A percentile compares a stretch with the other conserved stretches of the same genome.
Conservation (phyloP, 2,888 invertebrate species). For the Acleris literana region DNA sequence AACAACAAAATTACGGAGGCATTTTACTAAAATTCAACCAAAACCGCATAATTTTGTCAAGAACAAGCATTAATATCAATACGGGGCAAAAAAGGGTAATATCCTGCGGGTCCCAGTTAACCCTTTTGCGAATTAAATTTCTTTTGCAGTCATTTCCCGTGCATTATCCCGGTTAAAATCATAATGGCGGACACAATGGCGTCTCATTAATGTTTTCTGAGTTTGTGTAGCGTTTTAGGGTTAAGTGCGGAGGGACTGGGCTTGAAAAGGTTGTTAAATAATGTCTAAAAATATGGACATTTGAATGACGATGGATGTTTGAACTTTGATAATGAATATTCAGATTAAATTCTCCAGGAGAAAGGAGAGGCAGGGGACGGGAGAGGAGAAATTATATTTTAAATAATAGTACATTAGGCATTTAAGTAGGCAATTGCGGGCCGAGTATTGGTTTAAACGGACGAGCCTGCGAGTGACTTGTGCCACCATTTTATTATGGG, state of each 20-base stretch:
- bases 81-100: constrained; percentile 80
- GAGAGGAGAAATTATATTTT: too few relatives aligned
- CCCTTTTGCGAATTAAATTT: constrained; percentile 84
- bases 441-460: too few relatives aligned
- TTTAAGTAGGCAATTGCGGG: too few relatives aligned
- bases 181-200: constrained; percentile 78
- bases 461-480: too few relatives aligned
- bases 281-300: constrained; percentile 2
- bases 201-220: constrained; percentile 79
- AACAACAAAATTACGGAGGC: constrained; percentile 14
- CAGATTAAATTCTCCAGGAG: too few relatives aligned
- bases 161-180: constrained; percentile 82
- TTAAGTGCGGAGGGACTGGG: constrained; percentile 46
- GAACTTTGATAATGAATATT: too few relatives aligned
- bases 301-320: too few relatives aligned
- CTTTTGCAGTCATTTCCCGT: constrained; percentile 84
- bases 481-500: too few relatives aligned
- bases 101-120: constrained; percentile 74
- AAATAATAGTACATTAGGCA: too few relatives aligned
- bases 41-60: constrained; percentile 74
- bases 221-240: constrained; percentile 77
- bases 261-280: constrained; percentile 43
- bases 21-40: constrained; percentile 40
- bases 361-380: too few relatives aligned
- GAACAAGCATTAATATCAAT: constrained; percentile 82